Percentiles rank a stretch among this genome's conserved stretches.
Conservation (phyloP, 2,888 invertebrate genomes). For the Omphaloscelis lunosa region DNA sequence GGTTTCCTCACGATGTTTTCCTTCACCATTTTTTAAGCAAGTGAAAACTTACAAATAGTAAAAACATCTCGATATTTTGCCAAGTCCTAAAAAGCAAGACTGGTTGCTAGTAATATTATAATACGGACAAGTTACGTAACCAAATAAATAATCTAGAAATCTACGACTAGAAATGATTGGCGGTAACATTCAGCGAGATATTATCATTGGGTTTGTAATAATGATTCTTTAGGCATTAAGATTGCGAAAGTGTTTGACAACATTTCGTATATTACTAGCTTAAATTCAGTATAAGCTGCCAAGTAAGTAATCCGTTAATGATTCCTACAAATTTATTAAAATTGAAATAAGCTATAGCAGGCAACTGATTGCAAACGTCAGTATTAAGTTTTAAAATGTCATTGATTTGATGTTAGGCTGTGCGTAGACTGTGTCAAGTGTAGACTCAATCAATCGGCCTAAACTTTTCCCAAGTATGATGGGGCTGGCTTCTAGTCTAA, state of each 20-base stretch:
- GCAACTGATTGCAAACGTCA: slow-evolving; percentile 45
- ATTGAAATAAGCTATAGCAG: slow-evolving; percentile 24
- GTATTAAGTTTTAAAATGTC: slow-evolving; percentile 26
- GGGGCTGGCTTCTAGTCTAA: no score
- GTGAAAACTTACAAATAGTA: no score
- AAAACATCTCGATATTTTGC: no score
- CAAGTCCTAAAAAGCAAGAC: no score
- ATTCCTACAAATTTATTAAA: slow-evolving; percentile 19
- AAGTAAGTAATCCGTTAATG: slow-evolving; percentile 16
- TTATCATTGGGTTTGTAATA: background rate
- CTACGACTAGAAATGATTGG: background rate
- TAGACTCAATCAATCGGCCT: no score
- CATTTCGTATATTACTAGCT: slow-evolving; percentile 4
- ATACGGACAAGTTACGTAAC: background rate
- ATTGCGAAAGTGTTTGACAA: slow-evolving; percentile 18
- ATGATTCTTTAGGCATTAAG: background rate
- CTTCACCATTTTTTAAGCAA: no score
- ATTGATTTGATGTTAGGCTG: slow-evolving; percentile 24
- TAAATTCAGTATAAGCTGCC: slow-evolving; percentile 12
- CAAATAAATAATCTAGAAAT: background rate
- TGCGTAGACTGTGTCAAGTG: background rate
- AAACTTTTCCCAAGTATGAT: no score
- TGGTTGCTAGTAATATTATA: no score
- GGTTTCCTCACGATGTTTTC: no score
- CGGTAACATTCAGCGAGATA: background rate